Evolutionary conservation across 1,140 invertebrate species (phyloP), one percentile per base, ranked within the genome.

Genomic region (Drosophila rhopaloa): DNA sequence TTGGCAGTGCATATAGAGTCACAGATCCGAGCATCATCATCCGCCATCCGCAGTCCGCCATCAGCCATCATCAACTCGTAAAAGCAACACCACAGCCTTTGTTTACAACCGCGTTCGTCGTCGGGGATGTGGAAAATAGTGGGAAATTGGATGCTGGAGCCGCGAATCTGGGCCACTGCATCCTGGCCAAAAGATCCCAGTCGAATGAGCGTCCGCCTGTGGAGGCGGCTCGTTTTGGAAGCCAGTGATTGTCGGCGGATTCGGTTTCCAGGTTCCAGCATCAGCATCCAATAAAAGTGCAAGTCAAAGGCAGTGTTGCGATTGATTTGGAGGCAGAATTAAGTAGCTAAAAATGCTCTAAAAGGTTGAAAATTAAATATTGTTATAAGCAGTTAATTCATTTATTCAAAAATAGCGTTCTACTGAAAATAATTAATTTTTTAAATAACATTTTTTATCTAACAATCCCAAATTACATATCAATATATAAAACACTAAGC

Each of bases 131-230:
- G 53, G 57, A 59, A 65, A 65, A 81, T 74, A 63, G 80, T 75
- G 74, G 86, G 59, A 82, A 86, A 72, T 9, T 56, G 53, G 55
- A 7, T 51, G 48, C 13, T 40, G 62, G 61, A 41, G 48, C 55
- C 60, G 58, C 62, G 57, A 32, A 63, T 44, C 54, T 37, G 57
- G 57, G 29, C 44, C 59, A 62, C 72, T 83, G 84, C 83, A 89
- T 71, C 84, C 75, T 50, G 76, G 67, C 54, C 76, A 81, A 65
- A 81, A 53, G 76, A 54, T 88, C 84, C 84, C 76, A 88, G 84
- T 78, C 66, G 84, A 88, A 88, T 88, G 84, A 88, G 68, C 84
- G 72, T 53, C 61, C 53, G 66, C 56, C 66, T 83, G 84, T 83
- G 83, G 84, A 89, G 83, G 83, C 79, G 80, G 51, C 35, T 63